These are phyloP conservation scores for Rhynchonycteris naso DNA, from an alignment of 2,797 vertebrate genomes.

Conservation along the genomic window DNA sequence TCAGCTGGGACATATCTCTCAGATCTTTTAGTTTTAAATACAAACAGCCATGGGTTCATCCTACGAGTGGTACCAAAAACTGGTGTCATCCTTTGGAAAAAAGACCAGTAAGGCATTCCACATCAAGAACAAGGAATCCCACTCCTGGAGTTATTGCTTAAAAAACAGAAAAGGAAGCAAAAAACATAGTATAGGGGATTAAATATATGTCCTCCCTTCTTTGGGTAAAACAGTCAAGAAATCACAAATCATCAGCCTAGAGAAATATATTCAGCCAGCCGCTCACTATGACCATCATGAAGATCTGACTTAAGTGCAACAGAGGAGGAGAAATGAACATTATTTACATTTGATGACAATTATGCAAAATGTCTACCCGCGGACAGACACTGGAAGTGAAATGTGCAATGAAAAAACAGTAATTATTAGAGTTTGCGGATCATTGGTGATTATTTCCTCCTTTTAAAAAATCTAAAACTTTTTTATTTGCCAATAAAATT, in stretches of 20 bases:
- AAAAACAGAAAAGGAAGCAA: conserved; percentile 16
- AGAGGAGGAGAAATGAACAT: not conserved
- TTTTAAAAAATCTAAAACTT: not conserved
- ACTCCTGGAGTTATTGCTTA: not conserved
- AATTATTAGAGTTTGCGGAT: not conserved
- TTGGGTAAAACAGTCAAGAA: conserved; percentile 21
- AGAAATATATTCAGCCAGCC: not conserved
- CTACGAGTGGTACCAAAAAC: not conserved
- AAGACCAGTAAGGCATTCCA: not conserved
- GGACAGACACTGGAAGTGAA: not conserved
- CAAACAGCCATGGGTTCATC: not conserved
- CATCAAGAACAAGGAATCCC: not conserved
- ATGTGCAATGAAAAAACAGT: not conserved
- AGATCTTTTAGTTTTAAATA: conserved; percentile 6
- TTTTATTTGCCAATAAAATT: not conserved
- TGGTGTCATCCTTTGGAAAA: not conserved
- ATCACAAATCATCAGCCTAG: not conserved
- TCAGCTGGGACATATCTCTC: not conserved
- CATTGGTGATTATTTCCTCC: not conserved
- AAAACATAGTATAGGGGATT: not conserved
- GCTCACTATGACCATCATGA: conserved; percentile 4
- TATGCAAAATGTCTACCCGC: not conserved
- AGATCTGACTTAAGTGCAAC: not conserved
- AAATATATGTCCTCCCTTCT: not conserved
- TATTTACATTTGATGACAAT: not conserved